Evolutionary conservation across 2,888 invertebrate species (phyloP).

Genomic region (Hirtodrosophila histrioides): DNA sequence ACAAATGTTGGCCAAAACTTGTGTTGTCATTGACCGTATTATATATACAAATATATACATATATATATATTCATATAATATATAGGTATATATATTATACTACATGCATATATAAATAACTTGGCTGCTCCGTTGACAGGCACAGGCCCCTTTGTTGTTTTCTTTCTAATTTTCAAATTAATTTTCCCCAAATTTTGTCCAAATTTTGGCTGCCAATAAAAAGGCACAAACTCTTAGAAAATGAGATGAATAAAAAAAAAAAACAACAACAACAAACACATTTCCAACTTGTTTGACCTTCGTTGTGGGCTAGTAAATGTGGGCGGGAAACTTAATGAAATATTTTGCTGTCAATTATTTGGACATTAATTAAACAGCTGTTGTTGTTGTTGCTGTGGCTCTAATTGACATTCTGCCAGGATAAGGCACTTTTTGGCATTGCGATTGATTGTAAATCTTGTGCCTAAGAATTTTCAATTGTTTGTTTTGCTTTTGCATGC

Average conservation of each 20-base stretch:
- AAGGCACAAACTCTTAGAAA: constrained; percentile 1
- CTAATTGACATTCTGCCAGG: constrained; percentile 33
- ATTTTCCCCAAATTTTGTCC: constrained; percentile 37
- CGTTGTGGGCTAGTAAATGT: constrained; percentile 5
- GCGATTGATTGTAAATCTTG: constrained; percentile 41
- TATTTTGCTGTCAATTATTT: constrained; percentile 57
- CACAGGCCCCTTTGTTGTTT: constrained; percentile 33
- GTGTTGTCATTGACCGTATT: constrained; percentile 50
- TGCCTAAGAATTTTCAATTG: constrained; percentile 24
- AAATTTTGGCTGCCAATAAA: constrained; percentile 5
- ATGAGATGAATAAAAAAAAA: too few species aligned
- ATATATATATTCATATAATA: constrained; percentile 7
- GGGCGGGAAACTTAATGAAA: constrained; percentile 7
- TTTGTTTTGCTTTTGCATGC: constrained; percentile 51
- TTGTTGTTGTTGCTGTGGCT: constrained; percentile 5
- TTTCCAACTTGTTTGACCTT: constrained; percentile 11
- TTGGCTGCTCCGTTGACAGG: constrained; percentile 44
- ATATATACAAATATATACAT: constrained; percentile 4
- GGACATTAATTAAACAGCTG: constrained; percentile 65
- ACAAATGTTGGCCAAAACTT: constrained; percentile 21
- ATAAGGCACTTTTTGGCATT: constrained; percentile 21
- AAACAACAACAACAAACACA: too few species aligned
- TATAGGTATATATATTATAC: constrained; percentile 18
- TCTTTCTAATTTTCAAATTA: constrained; percentile 45
- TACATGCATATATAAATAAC: constrained; percentile 25